Percentiles rank a stretch among this genome's conserved stretches.
phyloP scores from a whole-genome alignment of 2,888 invertebrate species.

The Icerya purchasi region DNA sequence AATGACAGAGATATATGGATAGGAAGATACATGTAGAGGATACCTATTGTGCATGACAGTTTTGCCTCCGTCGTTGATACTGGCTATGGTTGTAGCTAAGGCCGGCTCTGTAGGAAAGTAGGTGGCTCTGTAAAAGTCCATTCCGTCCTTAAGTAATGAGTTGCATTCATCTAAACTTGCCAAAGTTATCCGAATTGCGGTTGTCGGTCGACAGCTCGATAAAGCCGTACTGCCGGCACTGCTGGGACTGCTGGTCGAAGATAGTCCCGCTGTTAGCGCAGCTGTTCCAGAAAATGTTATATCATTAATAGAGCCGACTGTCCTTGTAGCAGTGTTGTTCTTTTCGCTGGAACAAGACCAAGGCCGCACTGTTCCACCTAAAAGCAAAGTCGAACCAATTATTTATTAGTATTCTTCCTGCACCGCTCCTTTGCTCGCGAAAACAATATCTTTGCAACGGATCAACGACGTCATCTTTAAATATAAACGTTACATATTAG shows the following conservation, averaged over 20 bases:
- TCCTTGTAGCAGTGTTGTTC: background rate
- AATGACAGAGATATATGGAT: too few relatives aligned
- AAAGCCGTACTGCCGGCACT: background rate
- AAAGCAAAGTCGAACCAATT: too few relatives aligned
- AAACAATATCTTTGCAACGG: too few relatives aligned
- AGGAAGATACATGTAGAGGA: too few relatives aligned
- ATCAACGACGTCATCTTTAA: too few relatives aligned
- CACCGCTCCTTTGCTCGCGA: too few relatives aligned
- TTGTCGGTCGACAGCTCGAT: conserved; percentile 31
- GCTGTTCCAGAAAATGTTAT: conserved; percentile 5
- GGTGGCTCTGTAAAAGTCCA: conserved; percentile 72
- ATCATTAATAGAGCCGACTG: background rate
- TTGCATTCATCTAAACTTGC: conserved; percentile 56
- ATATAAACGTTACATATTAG: too few relatives aligned
- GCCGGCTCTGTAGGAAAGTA: conserved; percentile 57
- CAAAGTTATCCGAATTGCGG: conserved; percentile 44
- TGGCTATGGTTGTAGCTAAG: conserved; percentile 9
- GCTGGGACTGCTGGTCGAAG: background rate
- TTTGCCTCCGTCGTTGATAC: conserved; percentile 7
- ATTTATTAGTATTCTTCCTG: too few relatives aligned
- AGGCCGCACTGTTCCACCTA: background rate
- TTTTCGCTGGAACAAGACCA: conserved; percentile 1
- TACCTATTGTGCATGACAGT: conserved; percentile 12
- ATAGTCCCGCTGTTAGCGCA: background rate
- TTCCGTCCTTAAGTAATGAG: conserved; percentile 54